These are phyloP conservation scores for Operophtera brumata DNA, from an alignment of 2,888 invertebrate genomes.

Conservation along the genomic window DNA sequence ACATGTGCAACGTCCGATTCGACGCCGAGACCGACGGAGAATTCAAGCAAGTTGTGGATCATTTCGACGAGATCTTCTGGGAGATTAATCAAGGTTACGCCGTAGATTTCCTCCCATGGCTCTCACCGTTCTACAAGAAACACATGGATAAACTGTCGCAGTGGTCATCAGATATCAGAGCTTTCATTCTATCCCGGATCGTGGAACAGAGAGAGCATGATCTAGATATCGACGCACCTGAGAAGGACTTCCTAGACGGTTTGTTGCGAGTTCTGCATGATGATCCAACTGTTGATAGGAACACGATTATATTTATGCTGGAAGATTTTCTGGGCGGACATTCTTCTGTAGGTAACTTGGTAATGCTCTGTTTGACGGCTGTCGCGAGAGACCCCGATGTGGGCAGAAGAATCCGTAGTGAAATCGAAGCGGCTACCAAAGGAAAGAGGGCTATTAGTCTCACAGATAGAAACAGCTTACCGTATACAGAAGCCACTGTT, in stretches of 20 bases:
- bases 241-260: slow-evolving; percentile 90
- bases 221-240: slow-evolving; percentile 81
- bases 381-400: slow-evolving; percentile 85
- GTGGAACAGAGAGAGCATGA: slow-evolving; percentile 80
- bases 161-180: slow-evolving; percentile 86
- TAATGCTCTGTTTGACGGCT: slow-evolving; percentile 87
- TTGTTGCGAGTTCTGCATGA: slow-evolving; percentile 85
- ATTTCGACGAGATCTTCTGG: slow-evolving; percentile 94
- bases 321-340: slow-evolving; percentile 95
- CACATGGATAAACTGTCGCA: slow-evolving; percentile 84
- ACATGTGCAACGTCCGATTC: slow-evolving; percentile 92
- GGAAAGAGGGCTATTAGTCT: slow-evolving; percentile 81
- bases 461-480: slow-evolving; percentile 84
- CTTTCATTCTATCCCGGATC: slow-evolving; percentile 87
- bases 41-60: slow-evolving; percentile 84
- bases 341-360: slow-evolving; percentile 91
- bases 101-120: slow-evolving; percentile 92
- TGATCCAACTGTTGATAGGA: slow-evolving; percentile 84
- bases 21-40: slow-evolving; percentile 83
- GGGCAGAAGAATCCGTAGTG: slow-evolving; percentile 83
- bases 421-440: slow-evolving; percentile 83
- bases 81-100: slow-evolving; percentile 95
- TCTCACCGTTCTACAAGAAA: slow-evolving; percentile 85
- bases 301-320: slow-evolving; percentile 89
- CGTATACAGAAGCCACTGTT: slow-evolving; percentile 90